Base-by-base conservation (phyloP, 1,140 invertebrate genomes). In the Ctenoplectra terminalis region DNA sequence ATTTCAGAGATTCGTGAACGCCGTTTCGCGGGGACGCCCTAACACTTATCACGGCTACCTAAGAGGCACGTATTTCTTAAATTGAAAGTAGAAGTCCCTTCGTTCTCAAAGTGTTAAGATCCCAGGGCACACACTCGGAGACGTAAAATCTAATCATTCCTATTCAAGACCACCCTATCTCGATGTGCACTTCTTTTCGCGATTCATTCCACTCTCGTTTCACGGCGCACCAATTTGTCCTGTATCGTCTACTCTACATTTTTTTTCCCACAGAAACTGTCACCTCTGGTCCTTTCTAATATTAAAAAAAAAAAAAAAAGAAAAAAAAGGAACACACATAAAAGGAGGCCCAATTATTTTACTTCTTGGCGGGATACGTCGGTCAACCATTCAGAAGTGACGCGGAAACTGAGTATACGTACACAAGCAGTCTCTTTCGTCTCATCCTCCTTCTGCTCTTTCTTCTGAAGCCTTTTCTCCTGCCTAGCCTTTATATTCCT, bases 61-160 rank as follows among this genome's bases (percentile, higher is more conserved):
- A n/a, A 63, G 72, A 48, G n/a, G n/a, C 60, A 63, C 58, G 43
- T 43, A 52, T 77, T 56, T 26, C 43, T 56, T 46, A 15, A 34
- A 77, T 77, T 77, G 58, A 77, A 77, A 77, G 37, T 67, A 69
- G 56, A 77, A 67, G 26, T 50, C 17, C 26, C 23, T 15, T 9
- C 26, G 8, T 0, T 17, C 2, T 31, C 29, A 13, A 9, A n/a
- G n/a, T 5, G 11, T 0, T 29, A 56, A 56, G n/a, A 56, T 13
- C n/a, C 52, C 11, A n/a, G 20, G 34, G n/a, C n/a, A 63, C 23
- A 13, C 60, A 23, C 3, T 20, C 4, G 13, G 20, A 23, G 11
- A 54, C 46, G 26, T 66, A 52, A 52, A 54, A 66, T 54, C 61
- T 56, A 76, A 66, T 54, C 37, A 29, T 54, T 34, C 37, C 3